These are phyloP conservation scores for Trichosurus vulpecula DNA, from an alignment of 2,797 vertebrate species.

Conservation along the genomic window DNA sequence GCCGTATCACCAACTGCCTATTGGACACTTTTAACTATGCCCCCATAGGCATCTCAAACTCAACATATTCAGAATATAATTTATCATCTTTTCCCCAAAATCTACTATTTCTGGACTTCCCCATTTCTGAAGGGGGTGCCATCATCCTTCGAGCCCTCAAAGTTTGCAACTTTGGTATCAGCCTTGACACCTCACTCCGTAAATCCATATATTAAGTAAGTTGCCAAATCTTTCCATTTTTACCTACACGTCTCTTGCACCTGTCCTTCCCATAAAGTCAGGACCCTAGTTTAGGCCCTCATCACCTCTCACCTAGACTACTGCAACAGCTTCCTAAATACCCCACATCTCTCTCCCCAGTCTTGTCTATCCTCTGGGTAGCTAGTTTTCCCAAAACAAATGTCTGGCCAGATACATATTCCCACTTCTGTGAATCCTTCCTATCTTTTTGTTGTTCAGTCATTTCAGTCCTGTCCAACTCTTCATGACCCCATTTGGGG, in stretches of 20 bases:
- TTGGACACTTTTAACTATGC: background rate
- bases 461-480: background rate
- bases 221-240: background rate
- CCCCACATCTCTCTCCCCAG: background rate
- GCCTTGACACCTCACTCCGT: background rate
- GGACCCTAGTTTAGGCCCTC: too few relatives aligned
- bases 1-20: background rate
- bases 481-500: background rate
- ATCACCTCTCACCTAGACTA: background rate
- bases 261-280: background rate
- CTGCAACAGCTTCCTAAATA: background rate
- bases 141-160: background rate
- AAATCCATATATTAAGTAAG: background rate
- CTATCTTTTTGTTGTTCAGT: background rate
- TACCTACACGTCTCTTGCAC: background rate
- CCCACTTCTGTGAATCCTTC: background rate
- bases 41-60: constrained; percentile 1
- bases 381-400: background rate
- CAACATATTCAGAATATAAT: background rate
- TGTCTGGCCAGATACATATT: background rate
- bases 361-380: background rate
- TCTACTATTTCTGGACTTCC: background rate
- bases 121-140: background rate
- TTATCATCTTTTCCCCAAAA: background rate
- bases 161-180: background rate